phyloP scores from a whole-genome alignment of 2,888 invertebrate species.

The Lochmaea crataegi region DNA sequence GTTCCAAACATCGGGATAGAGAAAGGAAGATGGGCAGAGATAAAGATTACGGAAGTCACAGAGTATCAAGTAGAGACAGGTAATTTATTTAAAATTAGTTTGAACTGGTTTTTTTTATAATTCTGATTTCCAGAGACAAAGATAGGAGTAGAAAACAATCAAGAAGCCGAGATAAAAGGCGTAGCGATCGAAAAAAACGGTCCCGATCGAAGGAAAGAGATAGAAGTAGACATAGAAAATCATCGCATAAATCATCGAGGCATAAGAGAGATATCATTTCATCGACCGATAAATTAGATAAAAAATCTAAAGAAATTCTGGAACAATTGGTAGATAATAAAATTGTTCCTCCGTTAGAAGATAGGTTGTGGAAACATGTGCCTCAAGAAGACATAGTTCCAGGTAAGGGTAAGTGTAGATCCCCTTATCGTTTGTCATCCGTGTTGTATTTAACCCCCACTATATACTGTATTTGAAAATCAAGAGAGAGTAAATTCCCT shows the following conservation, averaged over 20 bases:
- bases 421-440: slow-evolving; percentile 17
- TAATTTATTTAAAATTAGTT: too few relatives aligned
- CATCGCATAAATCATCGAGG: slow-evolving; percentile 62
- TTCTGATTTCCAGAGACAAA: slow-evolving; percentile 38
- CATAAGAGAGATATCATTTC: slow-evolving; percentile 59
- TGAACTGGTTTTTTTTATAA: neutral
- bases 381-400: slow-evolving; percentile 63
- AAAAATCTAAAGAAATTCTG: slow-evolving; percentile 64
- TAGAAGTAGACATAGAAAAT: slow-evolving; percentile 56
- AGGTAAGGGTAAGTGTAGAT: slow-evolving; percentile 51
- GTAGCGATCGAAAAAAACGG: slow-evolving; percentile 45
- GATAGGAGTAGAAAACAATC: slow-evolving; percentile 58
- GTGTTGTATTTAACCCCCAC: neutral
- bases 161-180: slow-evolving; percentile 56
- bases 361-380: slow-evolving; percentile 68
- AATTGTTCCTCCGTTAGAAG: slow-evolving; percentile 66
- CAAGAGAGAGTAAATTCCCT: too few relatives aligned
- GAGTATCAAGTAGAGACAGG: slow-evolving; percentile 53
- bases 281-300: slow-evolving; percentile 62
- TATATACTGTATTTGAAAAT: too few relatives aligned
- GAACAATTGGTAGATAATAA: slow-evolving; percentile 64
- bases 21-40: slow-evolving; percentile 51
- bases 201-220: slow-evolving; percentile 50
- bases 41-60: slow-evolving; percentile 51
- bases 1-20: slow-evolving; percentile 54